Base-by-base conservation (phyloP, 2,888 invertebrate genomes). In the Iselma pallidipennis region DNA sequence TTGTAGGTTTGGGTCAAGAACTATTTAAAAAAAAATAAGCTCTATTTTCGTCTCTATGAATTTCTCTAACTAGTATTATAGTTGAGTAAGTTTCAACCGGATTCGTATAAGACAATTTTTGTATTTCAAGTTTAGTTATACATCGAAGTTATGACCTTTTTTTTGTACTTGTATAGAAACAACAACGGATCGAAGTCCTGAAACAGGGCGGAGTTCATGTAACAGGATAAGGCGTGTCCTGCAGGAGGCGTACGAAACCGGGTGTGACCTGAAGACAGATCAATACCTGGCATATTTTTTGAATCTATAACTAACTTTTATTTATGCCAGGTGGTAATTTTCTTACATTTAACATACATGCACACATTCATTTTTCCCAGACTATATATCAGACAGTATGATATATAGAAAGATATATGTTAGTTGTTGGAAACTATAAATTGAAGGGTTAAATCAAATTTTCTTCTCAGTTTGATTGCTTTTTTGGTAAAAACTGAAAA, bases 201-300 rank as follows among this genome's bases (percentile, higher is more conserved):
- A 48, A 49, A 65, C 37, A 50, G 63, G 68, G 68, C 63, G 66
- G 70, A 67, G 69, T 70, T 66, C 66, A 10, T 42, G 4, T 2
- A 65, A 63, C 63, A 63, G 59, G 59, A 66, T 59, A 62, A 65
- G 74, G 74, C 75, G 75, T 71, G 70, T 66, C 69, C 60, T 63
- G 63, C 55, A 55, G 71, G 64, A 71, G 72, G 70, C 69, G 72
- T 61, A 55, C 37, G 53, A 60, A 42, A 57, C 63, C 68, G 70
- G 57, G 63, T 67, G 69, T 69, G 71, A 64, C 71, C 68, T 61
- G 42, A 51, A 59, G 53, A 48, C 59, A 69, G 72, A 74, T 74
- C 74, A 74, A 74, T 74, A 74, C 71, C 59, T 67, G 67, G 49
- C 56, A 63, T 56, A 58, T 51, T 64, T 55, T n/a, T n/a, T n/a